Evolutionary conservation across 2,888 invertebrate species (phyloP).

Genomic region (Alloscopus bannaensis): DNA sequence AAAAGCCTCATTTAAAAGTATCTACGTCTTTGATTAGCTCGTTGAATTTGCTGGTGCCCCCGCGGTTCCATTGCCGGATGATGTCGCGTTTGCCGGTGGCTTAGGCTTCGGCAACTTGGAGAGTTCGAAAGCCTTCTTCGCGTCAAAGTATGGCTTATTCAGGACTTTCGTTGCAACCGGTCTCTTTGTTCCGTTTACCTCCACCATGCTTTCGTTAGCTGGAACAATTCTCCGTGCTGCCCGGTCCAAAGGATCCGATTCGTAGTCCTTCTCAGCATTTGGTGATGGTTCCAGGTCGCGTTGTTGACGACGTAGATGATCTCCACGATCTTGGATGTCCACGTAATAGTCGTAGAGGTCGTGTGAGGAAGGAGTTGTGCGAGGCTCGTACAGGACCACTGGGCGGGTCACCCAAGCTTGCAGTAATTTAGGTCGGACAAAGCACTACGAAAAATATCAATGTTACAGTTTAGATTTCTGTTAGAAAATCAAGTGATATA

Average conservation of each 20-base stretch:
- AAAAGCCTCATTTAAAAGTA: no score
- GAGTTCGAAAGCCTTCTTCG: slow-evolving; percentile 13
- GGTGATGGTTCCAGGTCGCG: background rate
- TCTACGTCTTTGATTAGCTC: no score
- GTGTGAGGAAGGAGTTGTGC: no score
- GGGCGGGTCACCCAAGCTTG: no score
- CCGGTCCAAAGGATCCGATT: slow-evolving; percentile 9
- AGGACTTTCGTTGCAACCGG: slow-evolving; percentile 26
- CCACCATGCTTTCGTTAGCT: slow-evolving; percentile 20
- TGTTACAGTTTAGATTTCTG: background rate
- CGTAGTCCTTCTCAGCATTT: slow-evolving; percentile 2
- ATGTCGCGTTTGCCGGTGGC: background rate
- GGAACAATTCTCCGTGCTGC: slow-evolving; percentile 28
- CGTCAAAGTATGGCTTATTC: slow-evolving; percentile 26
- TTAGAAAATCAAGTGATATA: background rate
- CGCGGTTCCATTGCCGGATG: slow-evolving; percentile 2
- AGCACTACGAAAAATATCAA: background rate
- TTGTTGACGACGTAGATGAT: no score
- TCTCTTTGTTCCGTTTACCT: slow-evolving; percentile 20
- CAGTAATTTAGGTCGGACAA: no score
- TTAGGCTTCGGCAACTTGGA: slow-evolving; percentile 20
- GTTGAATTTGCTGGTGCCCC: background rate
- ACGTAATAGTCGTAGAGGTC: background rate
- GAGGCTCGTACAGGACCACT: no score
- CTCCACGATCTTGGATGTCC: background rate